phyloP scores from a whole-genome alignment of 2,113 vertebrate genomes.

The Alethe castanea region DNA sequence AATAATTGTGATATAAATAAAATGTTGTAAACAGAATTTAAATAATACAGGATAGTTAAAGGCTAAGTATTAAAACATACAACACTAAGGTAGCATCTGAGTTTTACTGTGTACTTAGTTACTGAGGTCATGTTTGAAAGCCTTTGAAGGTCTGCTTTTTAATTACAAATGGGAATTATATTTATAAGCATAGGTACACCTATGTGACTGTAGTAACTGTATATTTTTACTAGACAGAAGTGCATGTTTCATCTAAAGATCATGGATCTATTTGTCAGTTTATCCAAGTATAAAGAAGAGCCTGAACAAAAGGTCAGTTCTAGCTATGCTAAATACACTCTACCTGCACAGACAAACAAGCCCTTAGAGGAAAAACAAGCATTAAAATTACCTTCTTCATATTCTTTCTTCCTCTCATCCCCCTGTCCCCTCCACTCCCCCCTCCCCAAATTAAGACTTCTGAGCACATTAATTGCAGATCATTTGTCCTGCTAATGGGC shows the following conservation, averaged over 20 bases:
- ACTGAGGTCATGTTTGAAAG: neutral
- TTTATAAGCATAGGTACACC: neutral
- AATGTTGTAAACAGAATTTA: neutral
- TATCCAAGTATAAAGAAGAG: neutral
- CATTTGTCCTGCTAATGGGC: constrained; percentile 50
- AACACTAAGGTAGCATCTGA: neutral
- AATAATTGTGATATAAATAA: neutral
- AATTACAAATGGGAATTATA: neutral
- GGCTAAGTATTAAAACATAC: neutral
- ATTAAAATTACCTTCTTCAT: neutral
- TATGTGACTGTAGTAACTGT: neutral
- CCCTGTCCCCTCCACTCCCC: fast-evolving
- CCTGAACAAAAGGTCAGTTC: constrained; percentile 18
- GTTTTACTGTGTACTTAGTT: neutral
- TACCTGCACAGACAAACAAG: neutral
- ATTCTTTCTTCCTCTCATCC: neutral
- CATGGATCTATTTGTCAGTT: neutral
- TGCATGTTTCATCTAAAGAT: neutral
- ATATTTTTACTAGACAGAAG: neutral
- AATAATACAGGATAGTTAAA: neutral
- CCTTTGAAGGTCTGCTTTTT: neutral
- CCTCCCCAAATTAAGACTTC: neutral
- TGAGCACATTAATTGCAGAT: neutral
- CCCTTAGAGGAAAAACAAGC: neutral
- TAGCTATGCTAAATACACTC: neutral